These are phyloP conservation scores for Chouioia cunea DNA, from an alignment of 2,888 invertebrate genomes.

Conservation along the genomic window DNA sequence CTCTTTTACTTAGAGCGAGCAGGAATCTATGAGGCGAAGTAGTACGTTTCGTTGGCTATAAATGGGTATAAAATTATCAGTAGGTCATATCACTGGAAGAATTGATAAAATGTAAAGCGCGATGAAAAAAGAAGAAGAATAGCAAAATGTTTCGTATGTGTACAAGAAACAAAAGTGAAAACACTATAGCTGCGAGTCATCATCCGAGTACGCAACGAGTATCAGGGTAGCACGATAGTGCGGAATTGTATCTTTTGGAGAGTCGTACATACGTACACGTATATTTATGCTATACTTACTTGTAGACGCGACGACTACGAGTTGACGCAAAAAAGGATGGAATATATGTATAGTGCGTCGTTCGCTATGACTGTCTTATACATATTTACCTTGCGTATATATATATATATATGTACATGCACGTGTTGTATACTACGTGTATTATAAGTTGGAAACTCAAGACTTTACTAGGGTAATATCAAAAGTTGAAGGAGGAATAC, in stretches of 20 bases:
- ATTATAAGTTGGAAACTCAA: slow-evolving; percentile 38
- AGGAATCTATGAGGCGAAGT: slow-evolving; percentile 16
- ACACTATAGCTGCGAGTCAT: slow-evolving; percentile 37
- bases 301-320: too few species aligned
- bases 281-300: too few species aligned
- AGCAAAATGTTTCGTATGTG: too few species aligned
- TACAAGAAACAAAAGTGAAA: too few species aligned
- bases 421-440: background rate
- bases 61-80: slow-evolving; percentile 30
- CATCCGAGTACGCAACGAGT: slow-evolving; percentile 34
- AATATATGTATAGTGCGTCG: too few species aligned
- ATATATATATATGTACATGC: background rate
- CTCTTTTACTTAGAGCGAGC: slow-evolving; percentile 37
- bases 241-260: background rate
- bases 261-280: too few species aligned
- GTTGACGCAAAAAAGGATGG: too few species aligned
- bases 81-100: slow-evolving; percentile 26
- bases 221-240: slow-evolving; percentile 26
- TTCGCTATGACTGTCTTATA: too few species aligned
- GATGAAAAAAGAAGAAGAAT: too few species aligned
- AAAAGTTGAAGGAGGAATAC: slow-evolving; percentile 24
- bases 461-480: slow-evolving; percentile 43
- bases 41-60: background rate
- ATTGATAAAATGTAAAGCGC: slow-evolving; percentile 15
- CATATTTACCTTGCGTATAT: background rate